phyloP scores from a whole-genome alignment of 1,140 invertebrate genomes.

The Apis cerana region DNA sequence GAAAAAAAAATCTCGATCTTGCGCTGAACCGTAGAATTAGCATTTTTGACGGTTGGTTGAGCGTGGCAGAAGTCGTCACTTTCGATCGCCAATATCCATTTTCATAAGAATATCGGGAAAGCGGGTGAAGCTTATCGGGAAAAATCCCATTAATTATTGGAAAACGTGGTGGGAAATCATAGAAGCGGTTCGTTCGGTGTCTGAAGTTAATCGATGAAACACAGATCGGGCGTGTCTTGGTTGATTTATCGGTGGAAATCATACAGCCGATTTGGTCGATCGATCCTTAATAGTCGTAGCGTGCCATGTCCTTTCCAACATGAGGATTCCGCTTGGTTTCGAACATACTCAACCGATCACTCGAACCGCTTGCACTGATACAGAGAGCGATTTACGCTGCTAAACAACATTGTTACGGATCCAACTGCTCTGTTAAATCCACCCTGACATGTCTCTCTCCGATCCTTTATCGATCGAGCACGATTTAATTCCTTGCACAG shows the following conservation, averaged over 20 bases:
- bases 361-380: not conserved
- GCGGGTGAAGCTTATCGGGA: not conserved
- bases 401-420: not conserved
- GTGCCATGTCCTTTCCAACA: not conserved
- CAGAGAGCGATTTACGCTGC: not conserved
- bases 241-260: conserved; percentile 28
- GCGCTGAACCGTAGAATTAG: too few species aligned
- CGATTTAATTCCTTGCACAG: too few species aligned
- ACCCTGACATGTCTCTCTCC: too few species aligned
- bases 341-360: not conserved
- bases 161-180: not conserved
- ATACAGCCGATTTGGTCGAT: not conserved
- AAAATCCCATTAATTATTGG: conserved; percentile 33
- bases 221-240: not conserved
- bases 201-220: not conserved
- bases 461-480: too few species aligned
- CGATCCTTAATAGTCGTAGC: not conserved
- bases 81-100: too few species aligned
- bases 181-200: not conserved
- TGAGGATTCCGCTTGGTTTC: too few species aligned
- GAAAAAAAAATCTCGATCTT: too few species aligned
- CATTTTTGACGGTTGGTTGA: too few species aligned
- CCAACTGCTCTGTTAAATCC: not conserved
- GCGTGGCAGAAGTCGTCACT: too few species aligned
- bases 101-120: not conserved